Conservation (phyloP, 2,797 vertebrate genomes). For the Hybognathus amarus region DNA sequence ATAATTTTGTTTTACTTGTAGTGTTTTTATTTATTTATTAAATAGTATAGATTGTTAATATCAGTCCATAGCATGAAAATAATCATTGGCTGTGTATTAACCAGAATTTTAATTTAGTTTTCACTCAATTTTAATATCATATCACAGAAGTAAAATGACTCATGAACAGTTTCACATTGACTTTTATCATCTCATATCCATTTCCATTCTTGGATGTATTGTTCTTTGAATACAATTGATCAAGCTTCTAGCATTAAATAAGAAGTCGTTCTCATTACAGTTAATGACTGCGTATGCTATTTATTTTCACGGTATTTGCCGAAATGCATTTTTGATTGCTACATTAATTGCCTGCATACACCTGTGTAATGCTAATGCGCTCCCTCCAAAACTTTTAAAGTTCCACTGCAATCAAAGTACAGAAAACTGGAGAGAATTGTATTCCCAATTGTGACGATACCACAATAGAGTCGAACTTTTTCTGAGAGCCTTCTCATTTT, state of each 20-base stretch:
- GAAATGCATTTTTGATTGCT: conserved; percentile 33
- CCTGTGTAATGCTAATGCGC: conserved; percentile 31
- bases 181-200: not conserved
- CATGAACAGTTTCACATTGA: not conserved
- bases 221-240: not conserved
- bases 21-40: not conserved
- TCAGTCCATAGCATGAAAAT: not conserved
- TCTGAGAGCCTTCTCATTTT: conserved; percentile 51
- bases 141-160: not conserved
- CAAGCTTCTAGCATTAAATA: not conserved
- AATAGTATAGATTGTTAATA: not conserved
- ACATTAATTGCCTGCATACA: conserved; percentile 13
- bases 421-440: conserved; percentile 37
- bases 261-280: not conserved
- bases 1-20: not conserved
- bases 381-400: conserved; percentile 32
- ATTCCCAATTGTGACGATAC: conserved; percentile 42
- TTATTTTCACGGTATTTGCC: not conserved
- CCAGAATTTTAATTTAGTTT: not conserved
- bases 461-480: conserved; percentile 49
- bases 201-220: not conserved
- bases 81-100: no score
- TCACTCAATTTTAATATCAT: not conserved
- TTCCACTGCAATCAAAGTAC: conserved; percentile 55
- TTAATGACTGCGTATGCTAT: conserved; percentile 1